Conservation (phyloP, 2,888 invertebrate species). For the Hirtodrosophila alboralis region DNA sequence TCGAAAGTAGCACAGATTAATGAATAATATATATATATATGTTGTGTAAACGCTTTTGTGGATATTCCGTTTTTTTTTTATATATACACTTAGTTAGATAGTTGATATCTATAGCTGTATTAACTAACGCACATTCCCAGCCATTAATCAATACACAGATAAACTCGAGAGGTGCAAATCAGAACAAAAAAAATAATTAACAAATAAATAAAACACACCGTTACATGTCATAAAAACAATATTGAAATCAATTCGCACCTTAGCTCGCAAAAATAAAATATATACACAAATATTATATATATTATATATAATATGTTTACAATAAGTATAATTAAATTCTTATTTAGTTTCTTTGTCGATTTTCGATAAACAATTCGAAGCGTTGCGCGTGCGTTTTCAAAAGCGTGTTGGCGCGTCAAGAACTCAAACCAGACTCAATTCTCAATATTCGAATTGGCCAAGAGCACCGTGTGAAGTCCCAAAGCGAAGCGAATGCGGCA, state of each 20-base stretch:
- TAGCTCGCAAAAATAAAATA: no score
- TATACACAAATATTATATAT: no score
- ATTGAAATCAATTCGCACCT: constrained; percentile 15
- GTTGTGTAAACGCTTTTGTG: no score
- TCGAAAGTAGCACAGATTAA: no score
- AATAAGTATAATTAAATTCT: no score
- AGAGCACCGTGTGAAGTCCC: constrained; percentile 45
- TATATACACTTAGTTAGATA: background rate
- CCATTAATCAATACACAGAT: constrained; percentile 6
- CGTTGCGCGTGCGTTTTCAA: constrained; percentile 26
- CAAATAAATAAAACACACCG: no score
- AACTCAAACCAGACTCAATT: constrained; percentile 76
- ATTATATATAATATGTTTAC: no score
- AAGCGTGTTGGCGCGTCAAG: constrained; percentile 76
- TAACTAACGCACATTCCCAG: background rate
- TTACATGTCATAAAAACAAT: no score
- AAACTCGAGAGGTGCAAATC: constrained; percentile 22
- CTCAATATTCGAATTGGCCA: constrained; percentile 66
- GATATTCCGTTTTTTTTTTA: background rate
- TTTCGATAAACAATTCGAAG: constrained; percentile 10
- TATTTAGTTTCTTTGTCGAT: constrained; percentile 1
- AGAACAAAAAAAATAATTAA: background rate
- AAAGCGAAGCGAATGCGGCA: constrained; percentile 21
- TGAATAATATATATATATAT: no score
- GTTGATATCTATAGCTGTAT: constrained; percentile 1